A percentile compares a stretch with the other conserved stretches of the same genome.
These are phyloP conservation scores for Arvicanthis niloticus DNA, from an alignment of 2,113 vertebrate species.

Conservation along the genomic window DNA sequence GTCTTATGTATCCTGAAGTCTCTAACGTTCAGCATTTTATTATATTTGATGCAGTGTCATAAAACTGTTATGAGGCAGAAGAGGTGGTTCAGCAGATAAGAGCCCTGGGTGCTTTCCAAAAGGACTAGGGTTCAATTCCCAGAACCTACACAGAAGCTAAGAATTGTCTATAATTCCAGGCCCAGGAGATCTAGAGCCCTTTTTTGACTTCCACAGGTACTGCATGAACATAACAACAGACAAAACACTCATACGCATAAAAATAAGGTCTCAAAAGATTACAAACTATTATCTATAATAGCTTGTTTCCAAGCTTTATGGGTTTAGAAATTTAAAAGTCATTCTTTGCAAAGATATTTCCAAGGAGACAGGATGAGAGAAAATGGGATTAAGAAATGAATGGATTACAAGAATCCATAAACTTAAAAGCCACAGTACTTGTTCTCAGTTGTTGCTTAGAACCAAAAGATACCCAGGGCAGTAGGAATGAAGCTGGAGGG, in stretches of 20 bases:
- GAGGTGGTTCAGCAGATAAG: neutral
- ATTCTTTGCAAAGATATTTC: neutral
- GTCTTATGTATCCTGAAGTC: neutral
- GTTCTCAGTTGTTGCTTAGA: neutral
- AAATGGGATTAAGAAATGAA: neutral
- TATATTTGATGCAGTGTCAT: neutral
- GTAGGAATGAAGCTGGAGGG: fast-evolving
- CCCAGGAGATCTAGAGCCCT: neutral
- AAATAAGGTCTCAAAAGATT: neutral
- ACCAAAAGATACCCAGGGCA: neutral
- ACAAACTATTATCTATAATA: neutral
- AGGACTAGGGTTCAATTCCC: neutral
- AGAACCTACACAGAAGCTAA: neutral
- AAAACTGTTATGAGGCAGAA: neutral
- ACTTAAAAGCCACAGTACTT: no score
- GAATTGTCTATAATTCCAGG: neutral
- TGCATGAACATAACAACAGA: neutral
- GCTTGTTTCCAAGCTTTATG: neutral
- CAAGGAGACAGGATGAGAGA: neutral
- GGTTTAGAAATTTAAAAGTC: neutral
- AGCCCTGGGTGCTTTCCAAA: neutral
- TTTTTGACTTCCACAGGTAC: neutral
- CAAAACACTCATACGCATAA: neutral
- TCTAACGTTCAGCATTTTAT: neutral
- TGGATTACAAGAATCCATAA: neutral